Base-by-base conservation (phyloP, 2,888 invertebrate genomes). In the Busseola fusca region DNA sequence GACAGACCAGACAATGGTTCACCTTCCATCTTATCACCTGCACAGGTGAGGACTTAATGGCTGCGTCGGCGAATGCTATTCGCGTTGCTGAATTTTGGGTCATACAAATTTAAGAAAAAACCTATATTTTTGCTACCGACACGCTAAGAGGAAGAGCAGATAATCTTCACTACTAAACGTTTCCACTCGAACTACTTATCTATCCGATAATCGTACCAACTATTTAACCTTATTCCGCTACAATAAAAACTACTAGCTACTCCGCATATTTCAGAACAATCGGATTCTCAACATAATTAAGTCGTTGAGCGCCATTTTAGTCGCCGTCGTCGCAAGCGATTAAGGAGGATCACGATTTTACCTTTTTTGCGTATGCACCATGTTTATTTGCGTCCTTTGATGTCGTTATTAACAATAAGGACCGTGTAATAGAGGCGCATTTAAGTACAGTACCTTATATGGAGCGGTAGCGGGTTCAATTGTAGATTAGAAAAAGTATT, bases 311-410 rank as follows among this genome's bases (percentile, higher is more conserved):
- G 81, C 82, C 89, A 89, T 91, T 88, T 91, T 91, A 91, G 86
- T 81, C 64, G 72, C 81, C 80, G 77, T 40, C 69, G 75, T 71
- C 73, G 81, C 70, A 48, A 54, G 78, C 89, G 86, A 89, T 90
- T 90, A 89, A 82, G 87, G 85, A 72, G 72, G 83, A 87, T 88
- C 90, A 91, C 88, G 89, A 90, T 86, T 86, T 87, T 72, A 75
- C 86, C 88, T 90, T 86, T 89, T 90, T 90, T 88, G 87, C 84
- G 76, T 78, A 75, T 65, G 64, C 60, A 37, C 78, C 65, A 56
- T 72, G 71, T 84, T 82, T 82, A 78, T 81, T 78, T 79, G 82
- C 70, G 72, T 64, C 72, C 72, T 75, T 64, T 80, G 83, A 86
- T 86, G 84, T 87, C 84, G 79, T 86, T 87, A 87, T 85, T 86